Evolutionary conservation across 2,113 vertebrate species (phyloP).

Genomic region (Dolichallabes microphthalmus): DNA sequence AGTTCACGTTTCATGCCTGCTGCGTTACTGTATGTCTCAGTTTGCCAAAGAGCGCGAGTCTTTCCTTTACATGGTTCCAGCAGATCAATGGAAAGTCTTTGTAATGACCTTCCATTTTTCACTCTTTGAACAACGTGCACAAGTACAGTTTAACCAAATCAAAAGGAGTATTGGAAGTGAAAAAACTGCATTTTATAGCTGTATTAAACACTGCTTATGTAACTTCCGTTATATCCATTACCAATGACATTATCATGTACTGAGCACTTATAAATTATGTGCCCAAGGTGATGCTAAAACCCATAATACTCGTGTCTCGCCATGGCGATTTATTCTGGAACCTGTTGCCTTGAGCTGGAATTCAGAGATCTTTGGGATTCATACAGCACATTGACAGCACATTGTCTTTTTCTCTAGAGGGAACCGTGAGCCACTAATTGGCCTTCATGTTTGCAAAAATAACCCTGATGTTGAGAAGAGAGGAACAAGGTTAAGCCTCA

Average conservation of each 20-base stretch:
- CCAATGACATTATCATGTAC: not conserved
- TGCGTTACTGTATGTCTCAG: not conserved
- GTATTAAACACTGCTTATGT: not conserved
- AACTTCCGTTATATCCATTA: not conserved
- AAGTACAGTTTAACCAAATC: not conserved
- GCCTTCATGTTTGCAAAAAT: constrained; percentile 56
- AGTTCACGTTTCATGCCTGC: not conserved
- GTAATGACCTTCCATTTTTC: not conserved
- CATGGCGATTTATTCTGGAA: not conserved
- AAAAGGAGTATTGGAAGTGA: not conserved
- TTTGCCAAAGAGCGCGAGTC: not conserved
- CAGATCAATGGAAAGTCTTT: not conserved
- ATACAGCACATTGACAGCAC: constrained; percentile 14
- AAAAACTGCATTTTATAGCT: too few species aligned
- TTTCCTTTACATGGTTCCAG: constrained; percentile 32
- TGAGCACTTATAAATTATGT: not conserved
- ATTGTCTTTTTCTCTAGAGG: constrained; percentile 39
- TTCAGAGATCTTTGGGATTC: constrained; percentile 7
- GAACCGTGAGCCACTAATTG: constrained; percentile 53
- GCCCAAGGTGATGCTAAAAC: not conserved
- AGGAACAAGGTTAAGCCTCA: constrained; percentile 58
- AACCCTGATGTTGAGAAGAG: constrained; percentile 42
- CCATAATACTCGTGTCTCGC: not conserved
- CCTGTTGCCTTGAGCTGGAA: constrained; percentile 7
- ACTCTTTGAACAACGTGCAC: not conserved